phyloP scores from a whole-genome alignment of 2,888 invertebrate species.

The Creontiades dilutus region DNA sequence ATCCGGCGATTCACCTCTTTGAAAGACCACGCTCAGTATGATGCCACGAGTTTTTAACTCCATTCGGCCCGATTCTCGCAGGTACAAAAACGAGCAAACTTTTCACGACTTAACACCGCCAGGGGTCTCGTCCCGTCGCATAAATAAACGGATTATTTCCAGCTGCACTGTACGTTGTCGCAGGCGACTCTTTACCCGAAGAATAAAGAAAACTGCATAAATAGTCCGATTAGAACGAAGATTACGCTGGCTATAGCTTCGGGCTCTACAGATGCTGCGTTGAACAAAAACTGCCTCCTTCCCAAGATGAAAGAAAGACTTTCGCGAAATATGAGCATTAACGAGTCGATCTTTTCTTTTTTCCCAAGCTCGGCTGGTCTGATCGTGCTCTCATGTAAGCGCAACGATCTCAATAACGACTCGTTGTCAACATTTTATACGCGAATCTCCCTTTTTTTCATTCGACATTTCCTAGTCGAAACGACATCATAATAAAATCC shows the following conservation, averaged over 20 bases:
- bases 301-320: background rate
- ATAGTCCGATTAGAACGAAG: slow-evolving; percentile 17
- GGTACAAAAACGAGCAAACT: background rate
- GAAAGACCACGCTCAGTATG: background rate
- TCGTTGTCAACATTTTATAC: background rate
- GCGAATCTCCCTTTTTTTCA: background rate
- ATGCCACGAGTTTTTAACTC: background rate
- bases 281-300: background rate
- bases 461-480: background rate
- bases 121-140: background rate
- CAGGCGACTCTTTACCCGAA: background rate
- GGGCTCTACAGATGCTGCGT: background rate
- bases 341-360: background rate
- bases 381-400: background rate
- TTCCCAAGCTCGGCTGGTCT: background rate
- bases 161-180: background rate
- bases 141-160: slow-evolving; percentile 35
- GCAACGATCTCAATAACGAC: background rate
- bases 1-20: background rate
- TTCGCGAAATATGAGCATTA: background rate
- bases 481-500: background rate
- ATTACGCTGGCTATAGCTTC: background rate
- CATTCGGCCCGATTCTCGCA: background rate
- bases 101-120: background rate
- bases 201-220: slow-evolving; percentile 23